Conservation (phyloP, 2,888 invertebrate species). For the Philereme transversata region DNA sequence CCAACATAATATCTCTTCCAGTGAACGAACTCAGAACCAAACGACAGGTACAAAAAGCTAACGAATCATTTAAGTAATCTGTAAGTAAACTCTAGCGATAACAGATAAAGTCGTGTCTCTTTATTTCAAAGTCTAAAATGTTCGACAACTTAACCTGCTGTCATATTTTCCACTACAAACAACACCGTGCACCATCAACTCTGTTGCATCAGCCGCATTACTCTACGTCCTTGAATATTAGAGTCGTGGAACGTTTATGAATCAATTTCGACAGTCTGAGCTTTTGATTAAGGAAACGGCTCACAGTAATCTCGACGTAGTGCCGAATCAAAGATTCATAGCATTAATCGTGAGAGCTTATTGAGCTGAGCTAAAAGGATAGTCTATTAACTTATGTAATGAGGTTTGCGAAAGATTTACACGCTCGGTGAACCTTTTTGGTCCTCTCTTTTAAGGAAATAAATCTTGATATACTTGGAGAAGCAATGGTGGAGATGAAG, state of each 20-base stretch:
- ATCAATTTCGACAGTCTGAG: conserved; percentile 33
- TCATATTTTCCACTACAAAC: conserved; percentile 12
- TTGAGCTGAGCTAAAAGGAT: conserved; percentile 29
- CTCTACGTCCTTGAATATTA: conserved; percentile 36
- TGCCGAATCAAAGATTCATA: conserved; percentile 31
- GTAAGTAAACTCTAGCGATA: no score
- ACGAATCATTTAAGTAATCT: no score
- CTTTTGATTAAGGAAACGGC: conserved; percentile 34
- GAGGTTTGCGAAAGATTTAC: conserved; percentile 27
- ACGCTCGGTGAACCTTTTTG: conserved; percentile 9
- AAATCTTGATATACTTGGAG: no score
- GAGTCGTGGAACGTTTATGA: conserved; percentile 33
- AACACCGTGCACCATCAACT: conserved; percentile 27
- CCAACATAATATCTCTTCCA: no score
- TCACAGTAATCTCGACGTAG: conserved; percentile 23
- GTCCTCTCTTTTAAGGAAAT: no score
- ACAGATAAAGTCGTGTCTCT: no score
- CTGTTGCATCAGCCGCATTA: conserved; percentile 44
- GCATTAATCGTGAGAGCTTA: conserved; percentile 29
- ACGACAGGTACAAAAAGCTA: no score
- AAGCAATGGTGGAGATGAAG: no score
- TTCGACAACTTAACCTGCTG: background rate
- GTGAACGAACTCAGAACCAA: no score
- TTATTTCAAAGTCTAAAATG: background rate
- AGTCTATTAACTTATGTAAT: conserved; percentile 29